These are phyloP conservation scores for Pelosia muscerda DNA, from an alignment of 2,888 invertebrate genomes.

Conservation along the genomic window DNA sequence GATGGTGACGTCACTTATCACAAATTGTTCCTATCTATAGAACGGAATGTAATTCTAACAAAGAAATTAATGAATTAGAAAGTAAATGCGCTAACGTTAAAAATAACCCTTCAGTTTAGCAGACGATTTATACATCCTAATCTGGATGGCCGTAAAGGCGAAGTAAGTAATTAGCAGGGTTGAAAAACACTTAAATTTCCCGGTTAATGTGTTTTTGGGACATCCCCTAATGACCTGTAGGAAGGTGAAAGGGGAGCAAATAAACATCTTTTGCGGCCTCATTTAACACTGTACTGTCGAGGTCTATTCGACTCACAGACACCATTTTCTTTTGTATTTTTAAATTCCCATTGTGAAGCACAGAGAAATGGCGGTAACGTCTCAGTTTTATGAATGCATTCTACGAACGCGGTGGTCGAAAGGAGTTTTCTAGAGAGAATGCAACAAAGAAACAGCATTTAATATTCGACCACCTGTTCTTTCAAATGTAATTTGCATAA, in stretches of 20 bases:
- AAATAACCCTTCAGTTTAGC: constrained; percentile 46
- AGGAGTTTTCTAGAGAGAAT: constrained; percentile 19
- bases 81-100: constrained; percentile 34
- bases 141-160: constrained; percentile 62
- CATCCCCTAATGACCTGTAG: constrained; percentile 63
- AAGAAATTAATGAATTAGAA: constrained; percentile 27
- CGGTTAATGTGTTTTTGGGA: constrained; percentile 71
- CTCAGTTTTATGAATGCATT: constrained; percentile 20
- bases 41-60: constrained; percentile 24
- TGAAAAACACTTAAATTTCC: constrained; percentile 75
- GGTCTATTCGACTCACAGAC: constrained; percentile 34
- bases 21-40: not conserved
- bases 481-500: constrained; percentile 32
- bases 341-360: constrained; percentile 15
- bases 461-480: constrained; percentile 26
- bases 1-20: not conserved
- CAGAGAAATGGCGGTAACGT: constrained; percentile 12
- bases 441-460: constrained; percentile 22
- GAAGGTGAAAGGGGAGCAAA: constrained; percentile 60
- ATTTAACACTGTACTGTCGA: constrained; percentile 42
- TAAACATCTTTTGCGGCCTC: constrained; percentile 62
- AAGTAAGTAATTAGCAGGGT: constrained; percentile 73
- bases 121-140: constrained; percentile 61
- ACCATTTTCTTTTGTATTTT: constrained; percentile 22
- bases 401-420: constrained; percentile 13